Evolutionary conservation across 1,140 invertebrate genomes (phyloP), one percentile per base, ranked within the genome.

Genomic region (Onthophagus taurus): DNA sequence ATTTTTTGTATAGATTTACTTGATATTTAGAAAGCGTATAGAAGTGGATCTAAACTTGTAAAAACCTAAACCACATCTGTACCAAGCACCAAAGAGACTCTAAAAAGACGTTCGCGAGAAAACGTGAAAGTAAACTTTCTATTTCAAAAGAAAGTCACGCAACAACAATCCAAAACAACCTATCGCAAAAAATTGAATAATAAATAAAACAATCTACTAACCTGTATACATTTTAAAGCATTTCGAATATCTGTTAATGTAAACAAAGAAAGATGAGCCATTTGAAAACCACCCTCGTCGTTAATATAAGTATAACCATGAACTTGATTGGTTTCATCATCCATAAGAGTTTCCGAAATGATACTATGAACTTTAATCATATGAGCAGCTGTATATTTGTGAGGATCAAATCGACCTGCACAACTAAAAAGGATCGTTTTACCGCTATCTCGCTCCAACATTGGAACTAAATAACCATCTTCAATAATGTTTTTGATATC

Each of bases 211-310:
- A 21, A 38, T 8, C 6, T 9, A 3, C 14, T 21, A 62, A 80
- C 78, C 69, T 85, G 84, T 57, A 87, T 81, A 64, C 83, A 87
- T 55, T 79, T 75, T 20, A 86, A 61, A 67, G 89, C 77, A 54
- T 83, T 80, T 34, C 81, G 72, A 29, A 89, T 77, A 55, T 89
- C 85, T 18, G 70, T 79, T 2, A 89, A 67, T 0, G 85, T 83
- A 85, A 85, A 90, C 0, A 87, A 69, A 41, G 80, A 82, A 2
- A 90, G 69, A 51, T 89, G 84, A 1, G 79, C 77, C 78, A 90
- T 86, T 42, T 78, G 77, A 58, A 90, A 74, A 26, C 84, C 85
- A 31, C 79, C 80, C 54, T 89, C 83, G 58, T 90, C 87, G 50
- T 89, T 85, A 13, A 91, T 75, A 54, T 91, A 83, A 0, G 78